Evolutionary conservation across 2,888 invertebrate genomes (phyloP), one percentile per base, ranked within the genome.

Genomic region (Nomada fabriciana): DNA sequence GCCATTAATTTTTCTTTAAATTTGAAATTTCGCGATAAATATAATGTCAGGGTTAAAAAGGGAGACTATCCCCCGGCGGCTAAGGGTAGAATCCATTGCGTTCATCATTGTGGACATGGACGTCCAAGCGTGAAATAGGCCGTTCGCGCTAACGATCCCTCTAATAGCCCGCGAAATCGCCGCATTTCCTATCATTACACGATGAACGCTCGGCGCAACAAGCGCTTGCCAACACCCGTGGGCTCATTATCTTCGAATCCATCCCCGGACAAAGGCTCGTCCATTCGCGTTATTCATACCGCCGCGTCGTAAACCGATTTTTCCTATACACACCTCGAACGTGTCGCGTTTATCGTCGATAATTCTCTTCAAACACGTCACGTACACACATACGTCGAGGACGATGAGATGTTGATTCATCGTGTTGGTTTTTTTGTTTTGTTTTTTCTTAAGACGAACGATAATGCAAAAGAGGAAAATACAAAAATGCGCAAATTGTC

Each of bases 121-220:
- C 86, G 76, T 87, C 64, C 78, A 82, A 85, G 84, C 88, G 84
- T 88, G 89, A 90, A 89, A 90, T 87, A 80, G 87, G 74, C 81
- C 82, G 81, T 82, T 76, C 84, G 71, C 86, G 87, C 79, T 88
- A 89, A 89, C 86, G 86, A 89, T 83, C 80, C 76, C 79, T 78
- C 80, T 86, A 87, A 89, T 85, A 85, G 82, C 52, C 76, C 85
- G 85, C 76, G 83, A 88, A 90, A 89, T 90, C 87, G 76, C n/a
- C 70, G 76, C 69, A 76, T 86, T 90, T 87, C 84, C 87, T 88
- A 85, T 86, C 83, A 90, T 88, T 87, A 87, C 73, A 29, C 43
- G 52, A 47, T 42, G 57, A 43, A 72, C 63, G 25, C 20, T 36
- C 53, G 53, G 43, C 42, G 2, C 60, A 76, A 76, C 78, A 79